Evolutionary conservation across 2,113 vertebrate species (phyloP).

Genomic region (Hoplias malabaricus): DNA sequence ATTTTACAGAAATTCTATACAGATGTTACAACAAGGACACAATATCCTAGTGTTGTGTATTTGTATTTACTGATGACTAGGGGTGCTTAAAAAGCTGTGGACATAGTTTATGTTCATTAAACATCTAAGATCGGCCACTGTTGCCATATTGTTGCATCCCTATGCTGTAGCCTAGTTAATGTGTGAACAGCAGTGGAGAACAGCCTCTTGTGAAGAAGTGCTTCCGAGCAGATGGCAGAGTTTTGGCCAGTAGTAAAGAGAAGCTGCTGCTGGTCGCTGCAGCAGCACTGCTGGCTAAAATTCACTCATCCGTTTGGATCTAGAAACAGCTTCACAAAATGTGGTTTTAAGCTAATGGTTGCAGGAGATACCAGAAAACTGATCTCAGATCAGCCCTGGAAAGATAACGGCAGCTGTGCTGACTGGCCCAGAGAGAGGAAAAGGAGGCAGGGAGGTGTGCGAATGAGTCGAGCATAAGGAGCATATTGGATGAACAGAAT

Average conservation of each 20-base stretch:
- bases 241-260: slow-evolving; percentile 21
- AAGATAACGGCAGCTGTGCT: not conserved
- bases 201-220: slow-evolving; percentile 26
- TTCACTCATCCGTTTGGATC: slow-evolving; percentile 20
- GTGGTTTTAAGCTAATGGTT: not conserved
- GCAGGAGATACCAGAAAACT: not conserved
- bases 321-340: not conserved
- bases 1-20: too few relatives aligned
- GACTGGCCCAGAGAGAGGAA: not conserved
- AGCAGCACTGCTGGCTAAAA: slow-evolving; percentile 6
- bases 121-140: too few relatives aligned
- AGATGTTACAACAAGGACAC: too few relatives aligned
- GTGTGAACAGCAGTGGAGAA: slow-evolving; percentile 15
- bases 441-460: not conserved
- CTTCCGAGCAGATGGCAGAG: slow-evolving; percentile 37
- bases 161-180: not conserved
- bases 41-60: too few relatives aligned
- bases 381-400: slow-evolving; percentile 1
- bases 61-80: too few relatives aligned
- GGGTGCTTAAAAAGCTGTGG: too few relatives aligned
- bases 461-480: slow-evolving; percentile 10
- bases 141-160: not conserved
- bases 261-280: slow-evolving; percentile 27
- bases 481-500: slow-evolving; percentile 36
- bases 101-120: too few relatives aligned